Base-by-base conservation (phyloP, 2,113 vertebrate species). In the Corythaeola cristata region DNA sequence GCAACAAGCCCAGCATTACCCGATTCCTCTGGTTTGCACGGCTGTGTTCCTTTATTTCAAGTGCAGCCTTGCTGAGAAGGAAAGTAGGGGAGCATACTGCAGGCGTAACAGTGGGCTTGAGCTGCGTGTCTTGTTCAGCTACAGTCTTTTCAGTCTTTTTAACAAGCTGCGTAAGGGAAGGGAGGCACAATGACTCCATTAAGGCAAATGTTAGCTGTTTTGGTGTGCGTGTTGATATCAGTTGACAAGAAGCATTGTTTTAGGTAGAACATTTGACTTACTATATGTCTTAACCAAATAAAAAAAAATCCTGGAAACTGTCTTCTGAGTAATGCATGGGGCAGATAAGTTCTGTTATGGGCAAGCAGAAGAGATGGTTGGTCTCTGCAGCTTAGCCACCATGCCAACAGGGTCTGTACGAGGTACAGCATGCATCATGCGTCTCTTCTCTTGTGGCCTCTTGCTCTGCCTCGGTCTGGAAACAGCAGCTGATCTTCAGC, bases 41-140 rank as follows among this genome's bases (percentile, higher is more conserved):
- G 19, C 21, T 47, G 2, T 50, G 9, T 66, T 91, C 52, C 14
- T 23, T 45, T 45, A 12, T 53, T 78, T 78, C 32, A 35, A 41
- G 47, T 15, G 30, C 23, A 28, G 14, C 18, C 41, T 74, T 63
- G 7, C 35, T 56, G 66, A 33, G 79, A 83, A 71, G 33, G 15
- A 11, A 26, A 15, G 11, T 5, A 26, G 21, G 23, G 28, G n/a
- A 55, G 24, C 0, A 0, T 37, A 37, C 7, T 9, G 41, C 1
- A 4, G 32, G 26, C 0, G 3, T 27, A 60, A 19, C 23, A 27
- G 18, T 27, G 55, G 15, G 23, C 58, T 66, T 74, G 26, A 23
- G 18, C 55, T 81, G 12, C 6, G 2, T 11, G 32, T 32, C 24
- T 14, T 41, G 24, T 41, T 81, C n/a, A 79, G 53, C 28, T n/a